Evolutionary conservation across 2,888 invertebrate species (phyloP).

Genomic region (Ptilodon capucinus): DNA sequence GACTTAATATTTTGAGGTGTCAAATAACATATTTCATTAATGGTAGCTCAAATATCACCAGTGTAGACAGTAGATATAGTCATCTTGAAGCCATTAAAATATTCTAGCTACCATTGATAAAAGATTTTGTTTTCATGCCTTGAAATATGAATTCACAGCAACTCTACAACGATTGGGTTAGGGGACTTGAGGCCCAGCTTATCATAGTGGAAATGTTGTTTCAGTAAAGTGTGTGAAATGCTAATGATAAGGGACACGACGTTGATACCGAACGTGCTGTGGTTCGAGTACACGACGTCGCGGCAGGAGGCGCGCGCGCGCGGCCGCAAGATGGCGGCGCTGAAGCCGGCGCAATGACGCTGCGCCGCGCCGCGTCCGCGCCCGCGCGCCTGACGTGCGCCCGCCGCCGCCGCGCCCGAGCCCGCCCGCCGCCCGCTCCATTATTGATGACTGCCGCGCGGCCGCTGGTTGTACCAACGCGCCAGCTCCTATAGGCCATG

Average conservation of each 20-base stretch:
- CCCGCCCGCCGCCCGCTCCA: constrained; percentile 44
- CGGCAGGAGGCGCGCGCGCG: constrained; percentile 91
- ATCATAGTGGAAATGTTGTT: not conserved
- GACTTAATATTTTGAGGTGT: too few relatives aligned
- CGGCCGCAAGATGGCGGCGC: constrained; percentile 89
- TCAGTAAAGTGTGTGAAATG: constrained; percentile 92
- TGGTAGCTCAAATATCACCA: too few relatives aligned
- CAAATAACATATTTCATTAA: constrained; percentile 38
- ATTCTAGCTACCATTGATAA: too few relatives aligned
- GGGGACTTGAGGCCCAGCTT: too few relatives aligned
- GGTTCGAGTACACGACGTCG: constrained; percentile 96
- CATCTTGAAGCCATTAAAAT: too few relatives aligned
- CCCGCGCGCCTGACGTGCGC: constrained; percentile 75
- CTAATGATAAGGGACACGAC: constrained; percentile 94
- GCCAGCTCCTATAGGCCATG: constrained; percentile 4
- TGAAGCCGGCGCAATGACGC: constrained; percentile 91
- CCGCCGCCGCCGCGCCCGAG: constrained; percentile 56
- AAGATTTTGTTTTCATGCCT: too few relatives aligned
- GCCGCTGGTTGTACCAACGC: too few relatives aligned
- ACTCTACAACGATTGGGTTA: too few relatives aligned
- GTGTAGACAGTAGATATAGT: too few relatives aligned
- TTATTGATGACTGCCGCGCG: constrained; percentile 15
- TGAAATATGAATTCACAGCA: too few relatives aligned
- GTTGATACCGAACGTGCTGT: constrained; percentile 94
- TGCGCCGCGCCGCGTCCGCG: constrained; percentile 76